Conservation (phyloP, 1,140 invertebrate species). For the Aphaenogaster floridana region DNA sequence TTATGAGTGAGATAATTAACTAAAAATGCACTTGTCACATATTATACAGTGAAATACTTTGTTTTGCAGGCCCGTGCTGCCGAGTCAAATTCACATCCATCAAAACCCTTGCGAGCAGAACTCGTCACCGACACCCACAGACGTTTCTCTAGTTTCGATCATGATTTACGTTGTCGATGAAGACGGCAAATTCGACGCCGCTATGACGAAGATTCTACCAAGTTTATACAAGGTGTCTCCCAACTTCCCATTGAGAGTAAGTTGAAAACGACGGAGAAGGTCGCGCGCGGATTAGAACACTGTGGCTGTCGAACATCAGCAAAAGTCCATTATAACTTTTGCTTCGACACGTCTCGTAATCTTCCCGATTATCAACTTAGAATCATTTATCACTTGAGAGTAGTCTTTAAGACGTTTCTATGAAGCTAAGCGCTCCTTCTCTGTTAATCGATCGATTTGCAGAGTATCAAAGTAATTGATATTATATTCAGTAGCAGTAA, state of each 20-base stretch:
- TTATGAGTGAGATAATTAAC: background rate
- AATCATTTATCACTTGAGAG: background rate
- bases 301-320: conserved; percentile 3
- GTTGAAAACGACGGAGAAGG: conserved; percentile 52
- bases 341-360: background rate
- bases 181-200: conserved; percentile 79
- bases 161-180: conserved; percentile 82
- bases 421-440: background rate
- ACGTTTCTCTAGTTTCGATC: conserved; percentile 76
- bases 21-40: background rate
- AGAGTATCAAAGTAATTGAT: background rate
- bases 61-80: conserved; percentile 77
- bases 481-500: background rate
- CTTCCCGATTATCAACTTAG: background rate
- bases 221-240: conserved; percentile 76
- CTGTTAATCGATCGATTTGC: conserved; percentile 4
- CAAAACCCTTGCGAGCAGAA: conserved; percentile 78
- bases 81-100: conserved; percentile 80
- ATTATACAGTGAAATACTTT: background rate
- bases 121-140: conserved; percentile 59
- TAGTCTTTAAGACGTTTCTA: background rate
- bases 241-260: conserved; percentile 71
- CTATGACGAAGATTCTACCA: conserved; percentile 82
- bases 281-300: conserved; percentile 40
- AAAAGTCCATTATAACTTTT: conserved; percentile 51